These are phyloP conservation scores for Drosophila eohydei DNA, from an alignment of 2,888 invertebrate genomes.

Conservation along the genomic window DNA sequence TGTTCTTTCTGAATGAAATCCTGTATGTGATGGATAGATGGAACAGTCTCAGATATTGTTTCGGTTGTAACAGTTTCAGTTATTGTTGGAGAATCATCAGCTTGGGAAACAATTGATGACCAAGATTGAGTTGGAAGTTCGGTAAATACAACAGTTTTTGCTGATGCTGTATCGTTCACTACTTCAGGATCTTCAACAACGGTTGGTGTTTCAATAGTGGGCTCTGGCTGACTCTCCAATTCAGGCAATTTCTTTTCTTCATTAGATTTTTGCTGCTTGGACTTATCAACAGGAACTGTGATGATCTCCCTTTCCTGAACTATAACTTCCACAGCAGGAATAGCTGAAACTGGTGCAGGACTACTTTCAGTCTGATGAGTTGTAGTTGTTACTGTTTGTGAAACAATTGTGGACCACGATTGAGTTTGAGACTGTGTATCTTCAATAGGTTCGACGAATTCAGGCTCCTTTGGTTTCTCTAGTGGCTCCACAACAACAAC, in stretches of 20 bases:
- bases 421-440: constrained; percentile 6
- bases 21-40: constrained; percentile 24
- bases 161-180: background rate
- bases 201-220: background rate
- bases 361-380: background rate
- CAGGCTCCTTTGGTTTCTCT: constrained; percentile 3
- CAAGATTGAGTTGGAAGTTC: constrained; percentile 35
- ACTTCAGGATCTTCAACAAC: constrained; percentile 2
- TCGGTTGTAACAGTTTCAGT: constrained; percentile 4
- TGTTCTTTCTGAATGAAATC: constrained; percentile 51
- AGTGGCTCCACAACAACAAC: constrained; percentile 13
- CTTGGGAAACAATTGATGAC: constrained; percentile 53
- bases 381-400: constrained; percentile 24
- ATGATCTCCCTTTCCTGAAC: constrained; percentile 16
- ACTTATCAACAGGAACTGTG: constrained; percentile 11
- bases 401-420: constrained; percentile 60
- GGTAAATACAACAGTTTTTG: background rate
- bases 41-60: background rate
- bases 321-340: constrained; percentile 12
- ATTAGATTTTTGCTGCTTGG: constrained; percentile 40
- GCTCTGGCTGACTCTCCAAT: background rate
- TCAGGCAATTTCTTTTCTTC: constrained; percentile 37
- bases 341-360: background rate
- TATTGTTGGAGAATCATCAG: constrained; percentile 22
- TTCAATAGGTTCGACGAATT: constrained; percentile 1